phyloP scores from a whole-genome alignment of 2,888 invertebrate species.

The Tachina grossa region DNA sequence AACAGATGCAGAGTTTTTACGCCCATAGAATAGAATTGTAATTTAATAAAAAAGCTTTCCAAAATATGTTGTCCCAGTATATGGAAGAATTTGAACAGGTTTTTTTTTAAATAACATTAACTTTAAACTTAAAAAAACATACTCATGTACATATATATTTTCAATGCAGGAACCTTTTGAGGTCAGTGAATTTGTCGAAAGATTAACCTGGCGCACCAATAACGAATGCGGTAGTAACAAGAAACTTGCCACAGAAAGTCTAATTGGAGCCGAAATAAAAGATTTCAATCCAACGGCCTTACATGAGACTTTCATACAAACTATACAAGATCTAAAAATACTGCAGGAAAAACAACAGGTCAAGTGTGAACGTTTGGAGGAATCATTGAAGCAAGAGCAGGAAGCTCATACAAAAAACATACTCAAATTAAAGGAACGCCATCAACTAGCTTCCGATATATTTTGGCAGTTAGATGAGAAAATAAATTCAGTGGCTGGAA shows the following conservation, averaged over 20 bases:
- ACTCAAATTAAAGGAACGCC: conserved; percentile 91
- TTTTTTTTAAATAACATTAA: conserved; percentile 73
- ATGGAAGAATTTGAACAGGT: conserved; percentile 94
- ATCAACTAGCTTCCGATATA: conserved; percentile 93
- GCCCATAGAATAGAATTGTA: conserved; percentile 36
- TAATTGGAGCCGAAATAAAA: conserved; percentile 78
- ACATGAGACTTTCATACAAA: conserved; percentile 95
- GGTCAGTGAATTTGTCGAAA: conserved; percentile 98
- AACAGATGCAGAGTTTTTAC: conserved; percentile 49
- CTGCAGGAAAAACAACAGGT: conserved; percentile 93
- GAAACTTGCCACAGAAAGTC: conserved; percentile 46
- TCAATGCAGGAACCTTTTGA: conserved; percentile 94
- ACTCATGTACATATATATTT: neutral
- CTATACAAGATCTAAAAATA: conserved; percentile 91
- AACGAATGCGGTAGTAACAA: conserved; percentile 86
- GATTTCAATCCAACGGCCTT: conserved; percentile 93
- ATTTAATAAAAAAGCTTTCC: conserved; percentile 1
- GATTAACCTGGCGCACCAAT: conserved; percentile 96
- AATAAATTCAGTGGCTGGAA: conserved; percentile 98
- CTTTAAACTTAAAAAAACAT: neutral
- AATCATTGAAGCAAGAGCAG: conserved; percentile 93
- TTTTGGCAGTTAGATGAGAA: conserved; percentile 97
- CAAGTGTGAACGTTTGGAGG: conserved; percentile 92
- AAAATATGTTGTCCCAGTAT: conserved; percentile 83
- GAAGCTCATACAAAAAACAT: conserved; percentile 91